Base-by-base conservation (phyloP, 2,797 vertebrate species). In the Tokudaia tokunoshimensis region DNA sequence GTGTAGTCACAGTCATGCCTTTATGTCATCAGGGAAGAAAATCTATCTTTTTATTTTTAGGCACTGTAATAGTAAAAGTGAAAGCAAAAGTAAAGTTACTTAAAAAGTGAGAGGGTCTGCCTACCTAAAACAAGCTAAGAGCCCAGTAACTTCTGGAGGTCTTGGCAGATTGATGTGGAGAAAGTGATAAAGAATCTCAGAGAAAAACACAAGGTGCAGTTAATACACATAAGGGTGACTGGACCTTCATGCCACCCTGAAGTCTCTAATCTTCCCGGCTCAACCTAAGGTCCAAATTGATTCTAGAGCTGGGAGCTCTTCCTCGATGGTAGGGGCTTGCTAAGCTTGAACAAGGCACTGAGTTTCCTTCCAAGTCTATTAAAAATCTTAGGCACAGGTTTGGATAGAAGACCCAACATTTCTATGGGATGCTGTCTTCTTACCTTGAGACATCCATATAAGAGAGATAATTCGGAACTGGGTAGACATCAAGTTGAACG, bases 361-460 rank as follows among this genome's bases (percentile, higher is more conserved):
- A 55, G 22, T 91, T 44, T 91, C 44, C 34, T 78, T 90, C 26
- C 94, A 95, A 65, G 78, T 79, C 76, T 14, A 76, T 63, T 15
- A 41, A 92, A 44, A 1, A 26, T 87, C 61, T 63, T 70, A 41
- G 37, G 44, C 52, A 59, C 17, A 72, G 76, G 70, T 6, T 94
- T 61, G 74, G 81, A 63, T 20, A 84, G 31, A 80, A 6, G 72
- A 19, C 96, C 1, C 57, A 84, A 65, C 47, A 92, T 44, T 0
- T 44, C 3, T 84, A n/a, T 29, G 37, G 4, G 26, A 75, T 41
- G 65, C 12, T 6, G 90, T 47, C 89, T 80, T 86, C 99, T 99
- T 99, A 99, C 99, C 99, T 99, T 85, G 99, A 99, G 98, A 99
- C 97, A 98, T 99, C 99, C 99, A 99, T 99, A 96, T 99, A 99